Evolutionary conservation across 2,888 invertebrate genomes (phyloP).

Genomic region (Cistogaster globosa): DNA sequence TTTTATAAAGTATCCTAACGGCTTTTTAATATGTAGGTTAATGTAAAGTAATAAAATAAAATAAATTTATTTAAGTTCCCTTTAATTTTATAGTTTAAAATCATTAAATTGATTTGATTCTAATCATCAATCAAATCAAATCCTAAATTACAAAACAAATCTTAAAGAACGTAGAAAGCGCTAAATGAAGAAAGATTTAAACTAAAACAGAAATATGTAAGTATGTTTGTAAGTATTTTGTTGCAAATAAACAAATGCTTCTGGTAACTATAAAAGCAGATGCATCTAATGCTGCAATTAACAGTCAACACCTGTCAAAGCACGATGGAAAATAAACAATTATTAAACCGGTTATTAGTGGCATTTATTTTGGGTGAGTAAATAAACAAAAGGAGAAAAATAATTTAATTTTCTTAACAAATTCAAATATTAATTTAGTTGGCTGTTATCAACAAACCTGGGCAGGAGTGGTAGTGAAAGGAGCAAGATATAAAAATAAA

Average conservation of each 20-base stretch:
- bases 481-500: constrained; percentile 34
- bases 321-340: constrained; percentile 53
- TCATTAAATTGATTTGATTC: constrained; percentile 39
- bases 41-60: constrained; percentile 56
- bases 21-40: constrained; percentile 39
- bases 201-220: constrained; percentile 9
- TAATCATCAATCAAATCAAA: constrained; percentile 16
- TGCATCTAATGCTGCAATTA: constrained; percentile 42
- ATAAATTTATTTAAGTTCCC: constrained; percentile 28
- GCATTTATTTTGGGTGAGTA: constrained; percentile 54
- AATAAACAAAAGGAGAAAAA: background rate
- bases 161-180: background rate
- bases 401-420: background rate
- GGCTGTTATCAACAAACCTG: constrained; percentile 44
- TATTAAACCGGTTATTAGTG: constrained; percentile 29
- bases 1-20: constrained; percentile 5
- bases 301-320: constrained; percentile 25
- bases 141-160: constrained; percentile 2
- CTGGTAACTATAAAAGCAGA: constrained; percentile 54
- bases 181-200: background rate
- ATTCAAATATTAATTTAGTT: constrained; percentile 14
- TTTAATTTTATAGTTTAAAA: constrained; percentile 32
- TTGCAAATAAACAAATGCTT: background rate
- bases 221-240: background rate
- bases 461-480: constrained; percentile 20